Evolutionary conservation across 1,140 invertebrate species (phyloP).

Genomic region (Penaeus chinensis): DNA sequence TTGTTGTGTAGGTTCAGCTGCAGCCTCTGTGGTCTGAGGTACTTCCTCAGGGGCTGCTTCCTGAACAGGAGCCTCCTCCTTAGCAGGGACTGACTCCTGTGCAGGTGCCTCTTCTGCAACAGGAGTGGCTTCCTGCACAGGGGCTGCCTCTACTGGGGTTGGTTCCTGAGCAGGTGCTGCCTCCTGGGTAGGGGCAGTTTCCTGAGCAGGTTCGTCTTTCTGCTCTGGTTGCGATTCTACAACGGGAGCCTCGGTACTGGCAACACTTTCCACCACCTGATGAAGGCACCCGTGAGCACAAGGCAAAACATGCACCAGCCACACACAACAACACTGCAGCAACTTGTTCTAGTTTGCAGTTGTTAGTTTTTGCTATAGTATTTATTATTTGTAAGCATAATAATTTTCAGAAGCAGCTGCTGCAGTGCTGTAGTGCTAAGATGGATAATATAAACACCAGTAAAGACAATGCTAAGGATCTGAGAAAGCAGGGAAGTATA

Average conservation of each 20-base stretch:
- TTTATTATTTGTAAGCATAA: background rate
- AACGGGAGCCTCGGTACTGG: constrained; percentile 48
- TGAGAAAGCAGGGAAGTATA: constrained; percentile 37
- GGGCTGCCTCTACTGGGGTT: constrained; percentile 11
- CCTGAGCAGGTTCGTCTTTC: constrained; percentile 24
- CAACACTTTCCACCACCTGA: constrained; percentile 56
- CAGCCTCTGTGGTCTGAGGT: constrained; percentile 37
- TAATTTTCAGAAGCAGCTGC: constrained; percentile 43
- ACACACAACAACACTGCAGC: constrained; percentile 55
- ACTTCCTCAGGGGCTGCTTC: constrained; percentile 33
- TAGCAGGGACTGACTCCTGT: constrained; percentile 28
- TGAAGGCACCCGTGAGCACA: constrained; percentile 58
- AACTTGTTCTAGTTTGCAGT: constrained; percentile 29
- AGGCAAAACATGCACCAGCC: constrained; percentile 51
- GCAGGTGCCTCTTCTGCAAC: constrained; percentile 20
- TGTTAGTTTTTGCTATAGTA: constrained; percentile 32
- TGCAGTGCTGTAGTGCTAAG: constrained; percentile 50
- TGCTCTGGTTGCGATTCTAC: constrained; percentile 47
- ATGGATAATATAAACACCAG: constrained; percentile 35
- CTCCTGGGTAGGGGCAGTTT: constrained; percentile 30
- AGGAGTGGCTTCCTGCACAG: constrained; percentile 36
- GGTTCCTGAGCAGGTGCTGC: constrained; percentile 8
- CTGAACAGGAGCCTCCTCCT: constrained; percentile 33
- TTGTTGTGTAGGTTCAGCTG: constrained; percentile 43
- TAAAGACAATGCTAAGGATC: constrained; percentile 42